Conservation (phyloP, 2,888 invertebrate genomes). For the Periphyllus acericola region DNA sequence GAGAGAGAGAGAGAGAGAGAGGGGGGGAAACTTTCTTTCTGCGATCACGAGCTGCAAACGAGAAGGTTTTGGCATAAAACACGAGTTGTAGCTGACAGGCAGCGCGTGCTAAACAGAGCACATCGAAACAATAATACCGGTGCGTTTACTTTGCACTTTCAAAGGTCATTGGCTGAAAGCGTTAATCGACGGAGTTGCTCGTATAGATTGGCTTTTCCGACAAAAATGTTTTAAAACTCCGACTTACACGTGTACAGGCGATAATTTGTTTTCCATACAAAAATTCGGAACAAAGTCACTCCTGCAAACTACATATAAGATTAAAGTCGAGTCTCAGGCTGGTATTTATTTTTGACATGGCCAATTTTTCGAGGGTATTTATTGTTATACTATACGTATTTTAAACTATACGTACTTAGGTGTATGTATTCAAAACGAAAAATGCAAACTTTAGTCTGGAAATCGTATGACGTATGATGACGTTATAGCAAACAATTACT, state of each 20-base stretch:
- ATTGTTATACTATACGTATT: no score
- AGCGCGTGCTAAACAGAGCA: conserved; percentile 18
- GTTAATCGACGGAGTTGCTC: neutral
- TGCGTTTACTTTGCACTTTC: neutral
- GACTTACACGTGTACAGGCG: neutral
- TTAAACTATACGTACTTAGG: no score
- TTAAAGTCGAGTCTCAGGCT: no score
- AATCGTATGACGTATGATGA: no score
- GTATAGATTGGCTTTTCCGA: neutral
- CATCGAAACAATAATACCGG: conserved; percentile 11
- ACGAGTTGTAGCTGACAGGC: neutral
- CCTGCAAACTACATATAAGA: neutral
- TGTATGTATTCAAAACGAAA: no score
- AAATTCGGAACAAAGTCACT: neutral
- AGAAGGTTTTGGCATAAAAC: conserved; percentile 20
- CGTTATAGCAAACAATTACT: neutral
- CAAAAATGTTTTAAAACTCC: neutral
- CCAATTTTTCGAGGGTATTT: no score
- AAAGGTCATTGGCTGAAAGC: neutral
- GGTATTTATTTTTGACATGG: no score
- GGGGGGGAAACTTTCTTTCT: conserved; percentile 14
- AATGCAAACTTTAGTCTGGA: no score
- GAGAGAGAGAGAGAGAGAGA: neutral
- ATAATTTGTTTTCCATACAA: neutral
- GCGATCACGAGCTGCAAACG: conserved; percentile 19